A percentile compares a stretch with the other conserved stretches of the same genome.
Evolutionary conservation across 1,140 invertebrate species (phyloP).

Genomic region (Paramacrobiotus metropolitanus): DNA sequence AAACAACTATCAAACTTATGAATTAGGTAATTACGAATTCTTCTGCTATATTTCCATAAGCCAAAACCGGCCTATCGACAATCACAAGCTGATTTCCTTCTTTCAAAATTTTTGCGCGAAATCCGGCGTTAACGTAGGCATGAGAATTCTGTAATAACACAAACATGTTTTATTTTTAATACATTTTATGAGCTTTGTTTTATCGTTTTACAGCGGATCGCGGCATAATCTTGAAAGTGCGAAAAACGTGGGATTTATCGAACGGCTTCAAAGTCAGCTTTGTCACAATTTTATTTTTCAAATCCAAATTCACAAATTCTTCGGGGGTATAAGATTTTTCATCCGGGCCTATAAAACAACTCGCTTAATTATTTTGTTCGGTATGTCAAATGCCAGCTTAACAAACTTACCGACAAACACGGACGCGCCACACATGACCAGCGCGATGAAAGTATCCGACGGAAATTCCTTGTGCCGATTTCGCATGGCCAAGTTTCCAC

Average conservation of each 20-base stretch:
- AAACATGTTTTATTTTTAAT: neutral
- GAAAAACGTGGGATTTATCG: neutral
- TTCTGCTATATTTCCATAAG: neutral
- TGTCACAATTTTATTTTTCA: neutral
- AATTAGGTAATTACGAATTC: too few species aligned
- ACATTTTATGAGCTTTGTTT: neutral
- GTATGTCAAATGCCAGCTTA: too few species aligned
- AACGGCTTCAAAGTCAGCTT: neutral
- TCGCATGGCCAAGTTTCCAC: slow-evolving; percentile 54
- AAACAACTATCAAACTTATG: neutral
- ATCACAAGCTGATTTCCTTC: neutral
- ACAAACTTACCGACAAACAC: neutral
- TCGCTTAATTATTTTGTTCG: too few species aligned
- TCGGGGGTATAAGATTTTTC: neutral
- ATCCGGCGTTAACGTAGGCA: slow-evolving; percentile 55
- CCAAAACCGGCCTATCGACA: neutral
- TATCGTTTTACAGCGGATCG: neutral
- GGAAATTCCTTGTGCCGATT: slow-evolving; percentile 40
- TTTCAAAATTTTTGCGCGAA: slow-evolving; percentile 24
- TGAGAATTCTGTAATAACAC: slow-evolving; percentile 35
- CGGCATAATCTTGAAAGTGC: neutral
- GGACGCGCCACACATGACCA: neutral
- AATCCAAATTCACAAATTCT: neutral
- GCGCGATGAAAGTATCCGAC: slow-evolving; percentile 28
- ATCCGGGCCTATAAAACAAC: neutral